Percentiles rank a stretch among this genome's conserved stretches.
These are phyloP conservation scores for Pharmacophagus antenor DNA, from an alignment of 2,888 invertebrate species.

Conservation along the genomic window DNA sequence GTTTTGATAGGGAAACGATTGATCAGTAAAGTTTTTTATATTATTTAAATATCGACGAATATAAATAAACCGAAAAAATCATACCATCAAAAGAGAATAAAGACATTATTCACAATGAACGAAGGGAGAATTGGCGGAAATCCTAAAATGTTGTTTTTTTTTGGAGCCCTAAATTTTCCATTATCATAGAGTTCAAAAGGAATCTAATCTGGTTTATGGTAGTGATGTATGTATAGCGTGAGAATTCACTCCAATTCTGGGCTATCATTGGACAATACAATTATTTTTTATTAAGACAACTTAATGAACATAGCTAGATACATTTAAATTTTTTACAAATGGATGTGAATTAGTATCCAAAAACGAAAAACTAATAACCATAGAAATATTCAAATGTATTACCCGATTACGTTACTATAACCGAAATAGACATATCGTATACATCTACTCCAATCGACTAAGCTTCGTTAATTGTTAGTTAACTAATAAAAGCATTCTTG, in stretches of 20 bases:
- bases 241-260: too few species aligned
- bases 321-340: not conserved
- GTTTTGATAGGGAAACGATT: slow-evolving; percentile 16
- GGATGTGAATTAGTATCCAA: not conserved
- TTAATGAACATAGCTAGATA: not conserved
- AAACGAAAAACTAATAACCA: not conserved
- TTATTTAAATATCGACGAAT: not conserved
- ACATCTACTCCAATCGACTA: not conserved
- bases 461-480: slow-evolving; percentile 1
- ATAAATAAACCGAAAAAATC: too few species aligned
- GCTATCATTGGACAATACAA: too few species aligned
- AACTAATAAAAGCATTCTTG: slow-evolving; percentile 14
- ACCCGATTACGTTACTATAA: not conserved
- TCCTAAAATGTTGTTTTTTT: too few species aligned
- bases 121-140: too few species aligned
- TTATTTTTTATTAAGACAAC: too few species aligned
- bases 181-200: too few species aligned
- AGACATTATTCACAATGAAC: too few species aligned
- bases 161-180: too few species aligned
- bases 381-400: not conserved
- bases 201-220: too few species aligned
- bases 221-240: too few species aligned
- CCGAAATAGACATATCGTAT: not conserved
- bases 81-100: too few species aligned
- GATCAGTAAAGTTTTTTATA: not conserved